phyloP scores from a whole-genome alignment of 2,888 invertebrate genomes.

The Nemurella pictetii region DNA sequence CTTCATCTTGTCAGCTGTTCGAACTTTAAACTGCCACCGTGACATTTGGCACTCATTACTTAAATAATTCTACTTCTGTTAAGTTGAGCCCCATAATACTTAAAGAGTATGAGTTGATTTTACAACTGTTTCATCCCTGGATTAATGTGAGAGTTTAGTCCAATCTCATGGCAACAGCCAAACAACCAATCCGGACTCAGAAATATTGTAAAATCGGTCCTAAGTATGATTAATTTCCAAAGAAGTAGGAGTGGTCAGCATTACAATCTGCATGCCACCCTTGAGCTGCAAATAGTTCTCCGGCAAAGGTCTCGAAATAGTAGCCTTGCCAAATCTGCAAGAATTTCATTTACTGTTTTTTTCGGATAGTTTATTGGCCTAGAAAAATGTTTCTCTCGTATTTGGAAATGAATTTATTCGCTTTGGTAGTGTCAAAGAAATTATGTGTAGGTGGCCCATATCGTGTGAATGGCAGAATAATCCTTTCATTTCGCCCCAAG shows the following conservation, averaged over 20 bases:
- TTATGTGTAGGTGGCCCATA: not conserved
- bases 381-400: not conserved
- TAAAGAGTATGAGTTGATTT: no score
- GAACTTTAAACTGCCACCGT: not conserved
- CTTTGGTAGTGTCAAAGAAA: not conserved
- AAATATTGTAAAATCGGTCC: no score
- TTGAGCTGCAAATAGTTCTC: not conserved
- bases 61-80: not conserved
- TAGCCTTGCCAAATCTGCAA: not conserved
- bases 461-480: not conserved
- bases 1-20: not conserved
- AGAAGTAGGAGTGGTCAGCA: not conserved
- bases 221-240: not conserved
- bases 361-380: not conserved
- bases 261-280: not conserved
- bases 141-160: no score
- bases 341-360: not conserved
- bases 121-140: no score
- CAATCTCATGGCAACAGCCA: no score
- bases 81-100: not conserved
- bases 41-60: not conserved
- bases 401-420: not conserved
- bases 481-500: not conserved
- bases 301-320: not conserved
- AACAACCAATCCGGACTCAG: no score